phyloP scores from a whole-genome alignment of 30 jellyfish, hydroid and myxozoan genomes.

The Aurelia aurita region DNA sequence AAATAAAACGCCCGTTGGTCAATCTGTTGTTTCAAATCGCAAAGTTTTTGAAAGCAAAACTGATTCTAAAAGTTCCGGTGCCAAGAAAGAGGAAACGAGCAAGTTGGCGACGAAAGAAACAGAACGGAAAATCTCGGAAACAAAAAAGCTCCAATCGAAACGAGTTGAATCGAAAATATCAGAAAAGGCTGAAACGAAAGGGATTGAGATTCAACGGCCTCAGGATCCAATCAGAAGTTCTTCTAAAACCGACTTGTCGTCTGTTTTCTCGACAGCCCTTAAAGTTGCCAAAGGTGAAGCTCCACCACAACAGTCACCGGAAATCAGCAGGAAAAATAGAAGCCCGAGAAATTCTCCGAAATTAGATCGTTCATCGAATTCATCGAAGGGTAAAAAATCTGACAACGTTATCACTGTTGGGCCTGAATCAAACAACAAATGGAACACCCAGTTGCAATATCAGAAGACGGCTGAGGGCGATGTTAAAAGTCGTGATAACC shows the following conservation, averaged over 20 bases:
- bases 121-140: background rate
- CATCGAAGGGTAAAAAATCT: conserved; percentile 9
- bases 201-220: background rate
- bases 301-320: conserved; percentile 36
- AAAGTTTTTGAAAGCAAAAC: conserved; percentile 21
- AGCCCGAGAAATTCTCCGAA: conserved; percentile 65
- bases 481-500: background rate
- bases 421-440: background rate
- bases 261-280: conserved; percentile 36
- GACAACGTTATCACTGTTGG: conserved; percentile 31
- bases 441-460: conserved; percentile 13
- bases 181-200: conserved; percentile 9
- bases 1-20: conserved; percentile 37
- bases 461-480: background rate
- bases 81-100: background rate
- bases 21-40: conserved; percentile 29
- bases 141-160: background rate
- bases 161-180: background rate
- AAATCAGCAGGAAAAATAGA: conserved; percentile 15
- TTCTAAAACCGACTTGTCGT: conserved; percentile 9
- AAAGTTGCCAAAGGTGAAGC: conserved; percentile 62
- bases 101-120: background rate
- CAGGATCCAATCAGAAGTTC: conserved; percentile 1
- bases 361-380: conserved; percentile 17
- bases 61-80: background rate